phyloP scores from a whole-genome alignment of 1,140 invertebrate genomes.

The Archegozetes longisetosus region DNA sequence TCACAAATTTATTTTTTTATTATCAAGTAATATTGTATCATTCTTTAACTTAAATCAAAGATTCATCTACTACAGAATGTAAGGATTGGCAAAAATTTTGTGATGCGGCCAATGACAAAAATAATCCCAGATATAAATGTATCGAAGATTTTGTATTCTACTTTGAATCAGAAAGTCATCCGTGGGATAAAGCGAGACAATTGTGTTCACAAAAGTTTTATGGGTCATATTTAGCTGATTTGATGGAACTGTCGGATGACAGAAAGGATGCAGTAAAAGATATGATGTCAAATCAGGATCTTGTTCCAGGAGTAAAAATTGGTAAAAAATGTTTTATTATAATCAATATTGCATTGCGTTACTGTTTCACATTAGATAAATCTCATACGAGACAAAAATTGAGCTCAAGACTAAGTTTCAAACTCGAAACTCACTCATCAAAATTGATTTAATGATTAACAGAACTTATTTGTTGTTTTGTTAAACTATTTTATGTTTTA shows the following conservation, averaged over 20 bases:
- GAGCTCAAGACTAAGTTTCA: too few species aligned
- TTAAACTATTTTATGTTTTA: too few species aligned
- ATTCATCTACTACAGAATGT: neutral
- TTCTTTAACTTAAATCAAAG: too few species aligned
- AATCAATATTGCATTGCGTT: too few species aligned
- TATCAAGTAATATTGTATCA: too few species aligned
- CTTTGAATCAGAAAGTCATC: neutral
- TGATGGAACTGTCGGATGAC: neutral
- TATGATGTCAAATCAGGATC: neutral
- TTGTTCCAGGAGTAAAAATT: neutral
- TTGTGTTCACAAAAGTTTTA: neutral
- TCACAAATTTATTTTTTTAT: too few species aligned
- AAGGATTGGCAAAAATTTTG: neutral
- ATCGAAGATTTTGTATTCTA: neutral
- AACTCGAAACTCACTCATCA: too few species aligned
- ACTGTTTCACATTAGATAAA: too few species aligned
- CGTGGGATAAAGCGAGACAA: neutral
- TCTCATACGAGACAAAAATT: too few species aligned
- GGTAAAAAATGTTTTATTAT: neutral
- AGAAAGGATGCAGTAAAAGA: neutral
- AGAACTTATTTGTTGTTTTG: too few species aligned
- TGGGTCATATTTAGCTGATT: neutral
- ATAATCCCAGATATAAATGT: neutral
- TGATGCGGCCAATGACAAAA: neutral
- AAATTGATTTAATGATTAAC: too few species aligned